Conservation (phyloP, 1,140 invertebrate species). For the Drosophila melanica region DNA sequence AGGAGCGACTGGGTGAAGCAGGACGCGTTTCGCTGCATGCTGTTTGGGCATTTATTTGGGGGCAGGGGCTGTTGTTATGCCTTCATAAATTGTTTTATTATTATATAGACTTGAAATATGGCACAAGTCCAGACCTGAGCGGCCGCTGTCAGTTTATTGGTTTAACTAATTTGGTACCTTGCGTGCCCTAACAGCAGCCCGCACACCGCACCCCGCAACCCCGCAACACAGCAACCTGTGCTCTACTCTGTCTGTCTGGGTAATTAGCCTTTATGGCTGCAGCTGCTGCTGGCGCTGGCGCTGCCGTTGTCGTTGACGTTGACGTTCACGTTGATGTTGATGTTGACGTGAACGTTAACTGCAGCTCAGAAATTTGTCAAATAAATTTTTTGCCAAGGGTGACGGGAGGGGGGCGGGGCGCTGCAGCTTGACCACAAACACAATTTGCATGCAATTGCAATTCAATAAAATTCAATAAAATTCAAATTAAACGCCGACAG, state of each 20-base stretch:
- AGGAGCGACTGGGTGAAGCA: background rate
- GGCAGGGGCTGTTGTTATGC: conserved; percentile 63
- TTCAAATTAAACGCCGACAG: conserved; percentile 76
- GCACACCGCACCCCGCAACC: conserved; percentile 7
- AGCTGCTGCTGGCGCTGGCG: conserved; percentile 42
- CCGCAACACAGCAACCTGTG: background rate
- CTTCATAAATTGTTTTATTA: conserved; percentile 83
- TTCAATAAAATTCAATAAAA: conserved; percentile 78
- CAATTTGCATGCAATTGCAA: conserved; percentile 80
- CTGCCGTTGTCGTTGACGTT: conserved; percentile 11
- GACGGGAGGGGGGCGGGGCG: background rate
- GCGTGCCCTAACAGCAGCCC: background rate
- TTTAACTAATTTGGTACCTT: conserved; percentile 72
- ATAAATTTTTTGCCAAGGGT: conserved; percentile 42
- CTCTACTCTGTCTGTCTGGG: conserved; percentile 32
- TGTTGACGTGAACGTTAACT: background rate
- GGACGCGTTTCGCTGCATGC: conserved; percentile 13
- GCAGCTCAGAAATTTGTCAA: conserved; percentile 68
- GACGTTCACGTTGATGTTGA: conserved; percentile 10
- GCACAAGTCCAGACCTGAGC: conserved; percentile 48
- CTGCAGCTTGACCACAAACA: background rate
- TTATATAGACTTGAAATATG: conserved; percentile 81
- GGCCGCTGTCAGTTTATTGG: conserved; percentile 77
- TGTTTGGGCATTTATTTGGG: conserved; percentile 4
- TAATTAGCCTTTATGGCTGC: conserved; percentile 76